phyloP scores from a whole-genome alignment of 2,113 vertebrate species.

The Corythornis madagascariensis region DNA sequence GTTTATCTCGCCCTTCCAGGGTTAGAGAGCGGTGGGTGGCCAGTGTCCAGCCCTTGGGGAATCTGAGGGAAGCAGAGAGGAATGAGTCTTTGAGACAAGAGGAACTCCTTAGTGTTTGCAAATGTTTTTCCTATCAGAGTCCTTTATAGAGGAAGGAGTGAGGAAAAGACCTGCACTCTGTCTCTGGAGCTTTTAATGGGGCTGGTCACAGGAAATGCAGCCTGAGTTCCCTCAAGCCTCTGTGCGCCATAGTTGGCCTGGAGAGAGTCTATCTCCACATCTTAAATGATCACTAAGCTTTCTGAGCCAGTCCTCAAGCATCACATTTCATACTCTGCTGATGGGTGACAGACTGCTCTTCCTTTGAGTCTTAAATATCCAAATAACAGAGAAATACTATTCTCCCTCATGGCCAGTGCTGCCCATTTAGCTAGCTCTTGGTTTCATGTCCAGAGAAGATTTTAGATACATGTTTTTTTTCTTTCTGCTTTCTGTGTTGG shows the following conservation, averaged over 20 bases:
- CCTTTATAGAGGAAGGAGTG: neutral
- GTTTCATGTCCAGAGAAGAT: neutral
- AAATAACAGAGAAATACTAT: neutral
- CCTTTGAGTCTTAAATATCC: neutral
- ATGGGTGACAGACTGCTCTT: neutral
- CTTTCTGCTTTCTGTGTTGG: neutral
- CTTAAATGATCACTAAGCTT: neutral
- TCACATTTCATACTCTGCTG: neutral
- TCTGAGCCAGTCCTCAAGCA: neutral
- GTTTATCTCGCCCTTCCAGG: neutral
- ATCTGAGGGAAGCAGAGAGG: neutral
- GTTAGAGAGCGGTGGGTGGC: neutral
- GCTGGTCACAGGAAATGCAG: neutral
- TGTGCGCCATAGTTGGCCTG: neutral
- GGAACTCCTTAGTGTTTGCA: neutral
- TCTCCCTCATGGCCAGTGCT: neutral
- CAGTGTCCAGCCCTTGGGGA: neutral
- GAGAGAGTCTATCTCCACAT: neutral
- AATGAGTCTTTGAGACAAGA: neutral
- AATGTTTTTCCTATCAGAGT: neutral
- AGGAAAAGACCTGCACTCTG: neutral
- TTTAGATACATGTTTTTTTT: neutral
- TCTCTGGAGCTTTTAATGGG: neutral
- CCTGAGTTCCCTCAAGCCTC: neutral
- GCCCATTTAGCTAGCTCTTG: neutral